Base-by-base conservation (phyloP, 2,888 invertebrate species). In the Nasonovia ribisnigri region DNA sequence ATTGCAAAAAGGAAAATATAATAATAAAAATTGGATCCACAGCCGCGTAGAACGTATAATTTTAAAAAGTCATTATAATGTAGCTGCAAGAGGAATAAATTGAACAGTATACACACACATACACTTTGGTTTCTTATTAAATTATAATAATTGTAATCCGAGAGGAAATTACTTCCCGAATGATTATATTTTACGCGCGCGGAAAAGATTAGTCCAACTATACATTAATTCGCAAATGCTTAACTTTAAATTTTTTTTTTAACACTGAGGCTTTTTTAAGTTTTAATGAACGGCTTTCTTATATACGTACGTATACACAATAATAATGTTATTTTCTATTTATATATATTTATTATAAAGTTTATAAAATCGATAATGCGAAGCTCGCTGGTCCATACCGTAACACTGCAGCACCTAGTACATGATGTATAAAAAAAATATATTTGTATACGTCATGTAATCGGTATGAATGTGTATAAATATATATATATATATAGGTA, bases 71-170 rank as follows among this genome's bases (percentile, higher is more conserved):
- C 77, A 84, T 91, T 91, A 91, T 48, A 77, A 77, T 48, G 77
- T 77, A 77, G 36, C 43, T 48, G 46, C 42, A 67, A 90, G 60
- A 67, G 13, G 46, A 90, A 90, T 90, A 90, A 90, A 90, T 60
- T 43, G 67, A 90, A 77, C 77, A 4, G 36, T 90, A 54, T 29
- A 54, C 54, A 54, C 42, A 29, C 24, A 42, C 20, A n/a, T 29
- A 90, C 48, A 77, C 46, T 77, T 77, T 77, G 36, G n/a, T 24
- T 84, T 84, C 84, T 91, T 91, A 91, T 86, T 84, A 86, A 91
- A 86, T 84, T 91, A 54, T 91, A 91, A 91, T 91, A 42, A 91
- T 91, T 84, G 84, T 86, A 91, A 91, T 84, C 91, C 43, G 54
- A 91, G 43, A 57, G 54, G 20, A 91, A 91, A 91, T 91, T 51